Conservation (phyloP, 2,113 vertebrate genomes). For the Ameiurus melas region DNA sequence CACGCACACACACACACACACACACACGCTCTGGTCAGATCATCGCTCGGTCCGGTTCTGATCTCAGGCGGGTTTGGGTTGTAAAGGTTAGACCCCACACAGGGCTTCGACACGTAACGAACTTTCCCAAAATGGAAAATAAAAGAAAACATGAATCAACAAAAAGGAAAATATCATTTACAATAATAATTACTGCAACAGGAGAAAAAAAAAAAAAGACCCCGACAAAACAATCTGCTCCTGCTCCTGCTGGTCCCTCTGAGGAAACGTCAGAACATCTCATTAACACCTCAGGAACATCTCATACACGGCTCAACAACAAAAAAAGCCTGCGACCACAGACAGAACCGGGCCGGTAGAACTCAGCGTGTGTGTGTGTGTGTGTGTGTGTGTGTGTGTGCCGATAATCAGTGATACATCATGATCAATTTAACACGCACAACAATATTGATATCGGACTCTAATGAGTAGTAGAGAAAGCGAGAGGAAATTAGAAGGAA, state of each 20-base stretch:
- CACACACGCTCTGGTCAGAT: neutral
- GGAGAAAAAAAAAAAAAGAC: slow-evolving; percentile 42
- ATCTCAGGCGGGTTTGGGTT: neutral
- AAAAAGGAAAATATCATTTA: slow-evolving; percentile 42
- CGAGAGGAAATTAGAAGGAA: neutral
- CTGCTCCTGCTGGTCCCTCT: slow-evolving; percentile 63
- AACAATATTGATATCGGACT: neutral
- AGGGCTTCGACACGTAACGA: slow-evolving; percentile 25
- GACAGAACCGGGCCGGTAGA: slow-evolving; percentile 23
- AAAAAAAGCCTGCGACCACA: slow-evolving; percentile 32
- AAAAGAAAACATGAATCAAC: slow-evolving; percentile 23
- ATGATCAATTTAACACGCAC: neutral
- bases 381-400: neutral
- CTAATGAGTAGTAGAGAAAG: neutral
- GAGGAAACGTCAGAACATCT: neutral
- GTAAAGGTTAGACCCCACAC: slow-evolving; percentile 16
- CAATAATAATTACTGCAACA: slow-evolving; percentile 46
- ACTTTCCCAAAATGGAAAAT: slow-evolving; percentile 47
- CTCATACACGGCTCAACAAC: neutral
- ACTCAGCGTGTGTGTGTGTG: slow-evolving; percentile 8
- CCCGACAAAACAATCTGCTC: slow-evolving; percentile 49
- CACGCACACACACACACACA: neutral
- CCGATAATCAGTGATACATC: neutral
- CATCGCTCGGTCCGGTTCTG: neutral
- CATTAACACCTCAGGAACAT: too few species aligned